Evolutionary conservation across 2,888 invertebrate species (phyloP).

Genomic region (Gerris lacustris): DNA sequence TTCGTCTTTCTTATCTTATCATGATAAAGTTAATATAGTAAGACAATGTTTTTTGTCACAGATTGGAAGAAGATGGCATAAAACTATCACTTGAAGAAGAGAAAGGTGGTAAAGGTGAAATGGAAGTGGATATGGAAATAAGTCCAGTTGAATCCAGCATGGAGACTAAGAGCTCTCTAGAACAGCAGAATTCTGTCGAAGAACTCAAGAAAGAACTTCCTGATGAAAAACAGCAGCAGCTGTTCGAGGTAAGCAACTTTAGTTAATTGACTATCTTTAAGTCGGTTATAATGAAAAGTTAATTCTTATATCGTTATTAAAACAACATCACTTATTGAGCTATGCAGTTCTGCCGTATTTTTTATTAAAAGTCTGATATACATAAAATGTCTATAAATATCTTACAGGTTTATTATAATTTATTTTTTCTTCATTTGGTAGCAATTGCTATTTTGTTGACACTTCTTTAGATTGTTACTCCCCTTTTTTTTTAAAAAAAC

Average conservation of each 20-base stretch:
- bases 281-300: slow-evolving; percentile 40
- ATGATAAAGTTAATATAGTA: too few species aligned
- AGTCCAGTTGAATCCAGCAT: slow-evolving; percentile 7
- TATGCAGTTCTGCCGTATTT: too few species aligned
- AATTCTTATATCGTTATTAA: slow-evolving; percentile 27
- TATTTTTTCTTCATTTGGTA: too few species aligned
- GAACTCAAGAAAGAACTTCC: background rate
- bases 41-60: background rate
- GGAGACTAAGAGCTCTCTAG: background rate
- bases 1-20: too few species aligned
- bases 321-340: too few species aligned
- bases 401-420: too few species aligned
- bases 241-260: background rate
- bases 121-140: slow-evolving; percentile 21
- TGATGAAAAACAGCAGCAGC: background rate
- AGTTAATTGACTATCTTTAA: slow-evolving; percentile 12
- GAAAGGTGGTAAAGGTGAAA: slow-evolving; percentile 17
- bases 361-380: too few species aligned
- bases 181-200: background rate
- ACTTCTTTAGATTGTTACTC: too few species aligned
- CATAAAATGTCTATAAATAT: too few species aligned
- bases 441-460: too few species aligned
- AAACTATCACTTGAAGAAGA: slow-evolving; percentile 15
- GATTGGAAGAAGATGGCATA: slow-evolving; percentile 23
- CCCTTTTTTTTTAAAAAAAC: too few species aligned